A percentile compares a stretch with the other conserved stretches of the same genome.
Conservation (phyloP, 1,140 invertebrate species). For the Charaxes varanes region DNA sequence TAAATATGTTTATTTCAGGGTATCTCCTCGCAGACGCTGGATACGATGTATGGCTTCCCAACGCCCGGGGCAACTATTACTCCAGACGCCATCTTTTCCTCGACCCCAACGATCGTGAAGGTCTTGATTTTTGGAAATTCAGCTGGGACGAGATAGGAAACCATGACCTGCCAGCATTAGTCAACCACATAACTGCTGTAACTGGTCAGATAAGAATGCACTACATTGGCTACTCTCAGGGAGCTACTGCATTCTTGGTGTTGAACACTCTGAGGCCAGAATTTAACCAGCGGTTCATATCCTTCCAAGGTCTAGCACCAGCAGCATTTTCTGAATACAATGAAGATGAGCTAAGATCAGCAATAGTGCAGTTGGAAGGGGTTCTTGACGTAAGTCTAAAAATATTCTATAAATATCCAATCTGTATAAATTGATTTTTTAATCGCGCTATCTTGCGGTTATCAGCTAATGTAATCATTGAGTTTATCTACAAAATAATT, state of each 20-base stretch:
- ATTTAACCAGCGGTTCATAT: slow-evolving; percentile 69
- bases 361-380: slow-evolving; percentile 4
- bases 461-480: no score
- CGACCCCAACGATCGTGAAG: slow-evolving; percentile 58
- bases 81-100: slow-evolving; percentile 76
- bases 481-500: no score
- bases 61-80: slow-evolving; percentile 80
- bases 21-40: slow-evolving; percentile 80
- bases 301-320: slow-evolving; percentile 29
- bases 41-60: slow-evolving; percentile 85
- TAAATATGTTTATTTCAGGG: no score
- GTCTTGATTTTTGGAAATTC: slow-evolving; percentile 75
- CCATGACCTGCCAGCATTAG: slow-evolving; percentile 79
- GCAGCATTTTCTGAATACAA: slow-evolving; percentile 7
- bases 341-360: not conserved
- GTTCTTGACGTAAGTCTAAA: slow-evolving; percentile 10
- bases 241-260: slow-evolving; percentile 75
- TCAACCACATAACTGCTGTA: slow-evolving; percentile 75
- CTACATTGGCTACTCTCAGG: slow-evolving; percentile 74
- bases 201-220: slow-evolving; percentile 70
- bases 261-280: slow-evolving; percentile 72
- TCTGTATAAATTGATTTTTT: no score
- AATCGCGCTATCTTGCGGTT: no score
- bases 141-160: slow-evolving; percentile 78
- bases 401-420: no score